Evolutionary conservation across 2,113 vertebrate species (phyloP), one percentile per base, ranked within the genome.

Genomic region (Arenaria interpres): DNA sequence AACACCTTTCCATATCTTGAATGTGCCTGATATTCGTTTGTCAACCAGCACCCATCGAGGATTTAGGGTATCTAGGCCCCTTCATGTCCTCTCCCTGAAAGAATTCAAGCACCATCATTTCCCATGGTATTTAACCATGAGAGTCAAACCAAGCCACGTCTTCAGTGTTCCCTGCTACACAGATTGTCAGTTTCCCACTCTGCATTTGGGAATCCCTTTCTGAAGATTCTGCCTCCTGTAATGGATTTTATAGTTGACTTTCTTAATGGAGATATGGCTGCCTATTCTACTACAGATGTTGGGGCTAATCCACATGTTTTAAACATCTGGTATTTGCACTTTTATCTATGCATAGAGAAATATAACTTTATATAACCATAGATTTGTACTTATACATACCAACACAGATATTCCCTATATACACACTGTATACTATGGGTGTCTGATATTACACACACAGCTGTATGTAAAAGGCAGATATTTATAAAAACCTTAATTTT

Each of bases 121-220:
- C 25, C 50, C 6, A 9, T 23, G 32, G 17, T 4, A 39, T 46
- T 82, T 85, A 88, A 62, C 13, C 39, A 66, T 15, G 1, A 21
- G 1, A 56, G 20, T 69, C 74, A 93, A 73, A 77, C 17, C 9
- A 51, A 24, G 4, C 11, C 1, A 1, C 4, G 5, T n/a, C 30
- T 43, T 39, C 45, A 74, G 15, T 25, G 35, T 4, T 39, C 64
- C 50, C 30, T 39, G 11, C 2, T 27, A 69, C 0, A 0, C 15
- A 43, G 8, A 24, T 83, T 63, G 11, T 72, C 48, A 59, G 12
- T 7, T 81, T 32, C 23, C 24, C 13, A 21, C 28, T 46, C 41
- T 45, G 16, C 35, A 24, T 84, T 88, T 88, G 15, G 22, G 33
- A 76, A 66, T 54, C 3, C 4, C 37, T 48, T 68, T 85, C 23